Conservation (phyloP, 2,113 vertebrate genomes). For the Ranitomeya variabilis region DNA sequence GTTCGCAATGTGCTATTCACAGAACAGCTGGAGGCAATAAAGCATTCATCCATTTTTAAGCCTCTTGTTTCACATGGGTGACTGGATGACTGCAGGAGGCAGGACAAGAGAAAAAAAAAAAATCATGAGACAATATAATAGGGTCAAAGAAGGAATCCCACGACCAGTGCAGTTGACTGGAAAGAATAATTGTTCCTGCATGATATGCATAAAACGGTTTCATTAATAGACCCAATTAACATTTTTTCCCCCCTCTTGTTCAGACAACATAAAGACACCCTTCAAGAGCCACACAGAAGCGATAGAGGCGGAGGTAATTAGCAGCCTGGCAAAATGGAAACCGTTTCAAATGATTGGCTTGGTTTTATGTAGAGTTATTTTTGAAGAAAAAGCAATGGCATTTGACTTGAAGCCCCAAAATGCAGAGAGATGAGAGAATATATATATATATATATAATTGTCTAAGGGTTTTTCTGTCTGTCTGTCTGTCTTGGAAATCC, state of each 20-base stretch:
- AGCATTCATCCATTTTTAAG: conserved; percentile 57
- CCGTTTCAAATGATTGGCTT: neutral
- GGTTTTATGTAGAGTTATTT: conserved; percentile 36
- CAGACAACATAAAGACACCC: conserved; percentile 32
- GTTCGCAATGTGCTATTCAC: conserved; percentile 37
- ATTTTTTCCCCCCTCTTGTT: conserved; percentile 39
- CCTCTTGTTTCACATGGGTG: conserved; percentile 52
- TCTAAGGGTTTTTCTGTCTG: too few relatives aligned
- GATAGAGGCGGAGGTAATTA: conserved; percentile 48
- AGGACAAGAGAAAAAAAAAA: neutral
- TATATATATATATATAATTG: too few relatives aligned
- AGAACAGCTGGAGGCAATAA: conserved; percentile 54
- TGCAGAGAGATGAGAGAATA: neutral
- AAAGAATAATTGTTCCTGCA: conserved; percentile 42
- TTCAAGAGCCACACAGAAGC: conserved; percentile 7
- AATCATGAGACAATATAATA: neutral
- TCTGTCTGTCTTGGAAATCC: too few relatives aligned
- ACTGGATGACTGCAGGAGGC: neutral
- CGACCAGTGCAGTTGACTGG: conserved; percentile 15
- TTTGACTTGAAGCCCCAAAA: conserved; percentile 18
- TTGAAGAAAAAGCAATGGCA: conserved; percentile 1
- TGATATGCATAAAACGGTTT: conserved; percentile 20
- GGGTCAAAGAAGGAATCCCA: conserved; percentile 50
- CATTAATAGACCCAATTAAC: conserved; percentile 44
- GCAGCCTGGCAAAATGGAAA: neutral